phyloP scores from a whole-genome alignment of 1,140 invertebrate species.

The Psilanteris sp. region DNA sequence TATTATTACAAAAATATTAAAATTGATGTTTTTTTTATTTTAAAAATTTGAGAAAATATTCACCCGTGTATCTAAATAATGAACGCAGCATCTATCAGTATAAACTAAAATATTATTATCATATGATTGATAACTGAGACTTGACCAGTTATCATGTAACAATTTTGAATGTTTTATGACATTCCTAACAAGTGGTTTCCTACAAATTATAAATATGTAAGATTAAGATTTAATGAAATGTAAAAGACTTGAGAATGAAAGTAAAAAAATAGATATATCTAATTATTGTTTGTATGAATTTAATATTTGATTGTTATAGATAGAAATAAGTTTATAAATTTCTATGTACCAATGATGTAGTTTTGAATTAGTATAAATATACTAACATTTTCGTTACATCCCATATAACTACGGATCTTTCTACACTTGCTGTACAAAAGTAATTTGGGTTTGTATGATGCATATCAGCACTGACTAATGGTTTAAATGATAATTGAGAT shows the following conservation, averaged over 20 bases:
- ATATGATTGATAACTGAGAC: conserved; percentile 66
- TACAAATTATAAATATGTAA: conserved; percentile 27
- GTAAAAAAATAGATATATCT: too few relatives aligned
- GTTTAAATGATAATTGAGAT: conserved; percentile 46
- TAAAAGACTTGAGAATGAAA: too few relatives aligned
- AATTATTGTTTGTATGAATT: too few relatives aligned
- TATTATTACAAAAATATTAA: too few relatives aligned
- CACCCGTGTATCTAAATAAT: conserved; percentile 74
- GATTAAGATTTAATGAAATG: too few relatives aligned
- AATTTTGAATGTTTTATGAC: conserved; percentile 38
- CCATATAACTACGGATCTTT: conserved; percentile 68
- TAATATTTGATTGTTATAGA: too few relatives aligned
- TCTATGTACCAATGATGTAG: too few relatives aligned
- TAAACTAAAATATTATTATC: conserved; percentile 69
- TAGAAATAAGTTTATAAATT: too few relatives aligned
- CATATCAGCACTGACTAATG: conserved; percentile 58
- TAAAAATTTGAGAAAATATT: conserved; percentile 20
- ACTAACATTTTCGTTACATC: conserved; percentile 69
- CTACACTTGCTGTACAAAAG: conserved; percentile 67
- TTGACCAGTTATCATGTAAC: conserved; percentile 71
- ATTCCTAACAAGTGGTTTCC: conserved; percentile 52
- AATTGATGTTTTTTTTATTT: conserved; percentile 12
- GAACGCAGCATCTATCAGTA: conserved; percentile 71
- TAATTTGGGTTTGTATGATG: conserved; percentile 49
- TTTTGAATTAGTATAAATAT: too few relatives aligned